phyloP scores from a whole-genome alignment of 2,113 vertebrate genomes.

The Vidua chalybeata region DNA sequence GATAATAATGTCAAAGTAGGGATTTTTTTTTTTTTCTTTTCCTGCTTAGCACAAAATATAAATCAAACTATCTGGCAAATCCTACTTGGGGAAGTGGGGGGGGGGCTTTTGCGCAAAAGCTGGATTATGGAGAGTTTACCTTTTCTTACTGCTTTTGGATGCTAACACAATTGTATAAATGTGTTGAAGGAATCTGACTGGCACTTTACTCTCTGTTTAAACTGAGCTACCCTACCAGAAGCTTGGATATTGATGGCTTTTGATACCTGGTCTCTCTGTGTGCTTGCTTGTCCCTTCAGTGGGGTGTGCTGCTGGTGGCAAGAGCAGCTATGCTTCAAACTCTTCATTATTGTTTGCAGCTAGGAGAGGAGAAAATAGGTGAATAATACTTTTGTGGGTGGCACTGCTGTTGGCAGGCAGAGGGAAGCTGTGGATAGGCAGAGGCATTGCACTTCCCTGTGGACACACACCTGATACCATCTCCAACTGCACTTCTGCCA shows the following conservation, averaged over 20 bases:
- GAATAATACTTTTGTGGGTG: fast-evolving
- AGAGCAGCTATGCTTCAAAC: neutral
- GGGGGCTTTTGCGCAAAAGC: neutral
- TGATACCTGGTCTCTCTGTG: neutral
- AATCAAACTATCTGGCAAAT: neutral
- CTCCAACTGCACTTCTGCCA: fast-evolving
- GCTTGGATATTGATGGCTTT: fast-evolving
- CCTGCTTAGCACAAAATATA: neutral
- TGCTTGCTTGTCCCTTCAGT: neutral
- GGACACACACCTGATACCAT: fast-evolving
- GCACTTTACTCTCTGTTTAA: neutral
- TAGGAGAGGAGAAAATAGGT: neutral
- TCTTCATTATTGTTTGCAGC: neutral
- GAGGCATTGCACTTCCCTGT: fast-evolving
- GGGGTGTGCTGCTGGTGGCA: neutral
- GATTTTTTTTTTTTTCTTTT: neutral
- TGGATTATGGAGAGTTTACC: neutral
- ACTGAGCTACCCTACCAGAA: neutral
- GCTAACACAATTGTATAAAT: neutral
- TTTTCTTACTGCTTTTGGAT: neutral
- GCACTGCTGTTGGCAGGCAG: neutral
- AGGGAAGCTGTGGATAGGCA: neutral
- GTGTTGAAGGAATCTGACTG: neutral
- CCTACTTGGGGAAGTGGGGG: neutral
- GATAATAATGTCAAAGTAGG: neutral